A percentile compares a stretch with the other conserved stretches of the same genome.
These are phyloP conservation scores for Mellivora capensis DNA, from an alignment of 2,113 vertebrate species.

Conservation along the genomic window DNA sequence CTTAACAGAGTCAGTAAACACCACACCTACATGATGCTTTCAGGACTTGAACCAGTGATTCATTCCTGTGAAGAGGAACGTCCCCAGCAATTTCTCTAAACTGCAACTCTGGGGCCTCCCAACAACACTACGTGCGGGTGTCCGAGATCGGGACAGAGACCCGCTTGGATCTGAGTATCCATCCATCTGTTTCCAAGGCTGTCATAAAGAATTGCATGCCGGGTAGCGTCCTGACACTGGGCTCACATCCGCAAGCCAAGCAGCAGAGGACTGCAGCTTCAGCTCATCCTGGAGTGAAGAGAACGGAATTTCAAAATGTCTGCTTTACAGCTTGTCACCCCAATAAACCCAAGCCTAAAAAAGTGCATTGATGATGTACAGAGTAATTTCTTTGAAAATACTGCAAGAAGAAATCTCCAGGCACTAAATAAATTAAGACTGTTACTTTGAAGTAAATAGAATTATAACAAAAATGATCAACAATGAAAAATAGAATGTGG, in stretches of 20 bases:
- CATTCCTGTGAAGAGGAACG: neutral
- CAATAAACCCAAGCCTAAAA: neutral
- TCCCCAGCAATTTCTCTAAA: neutral
- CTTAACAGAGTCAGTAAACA: neutral
- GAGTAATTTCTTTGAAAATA: slow-evolving; percentile 51
- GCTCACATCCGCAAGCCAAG: neutral
- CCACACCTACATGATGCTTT: neutral
- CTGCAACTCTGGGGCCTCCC: neutral
- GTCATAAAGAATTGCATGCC: neutral
- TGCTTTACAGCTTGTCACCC: neutral
- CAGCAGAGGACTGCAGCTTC: neutral
- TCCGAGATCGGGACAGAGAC: neutral
- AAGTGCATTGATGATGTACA: neutral
- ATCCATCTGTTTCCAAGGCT: neutral
- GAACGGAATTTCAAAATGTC: neutral
- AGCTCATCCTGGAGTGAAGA: neutral
- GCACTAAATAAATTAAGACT: neutral
- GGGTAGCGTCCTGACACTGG: neutral
- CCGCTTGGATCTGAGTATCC: neutral
- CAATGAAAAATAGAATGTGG: slow-evolving; percentile 14
- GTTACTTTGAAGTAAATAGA: slow-evolving; percentile 61
- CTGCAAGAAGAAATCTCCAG: slow-evolving; percentile 29
- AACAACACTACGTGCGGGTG: neutral
- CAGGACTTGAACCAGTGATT: neutral
- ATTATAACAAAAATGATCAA: slow-evolving; percentile 57